Percentiles rank a stretch among this genome's conserved stretches.
These are phyloP conservation scores for Falcaria lacertinaria DNA, from an alignment of 2,888 invertebrate genomes.

Conservation along the genomic window DNA sequence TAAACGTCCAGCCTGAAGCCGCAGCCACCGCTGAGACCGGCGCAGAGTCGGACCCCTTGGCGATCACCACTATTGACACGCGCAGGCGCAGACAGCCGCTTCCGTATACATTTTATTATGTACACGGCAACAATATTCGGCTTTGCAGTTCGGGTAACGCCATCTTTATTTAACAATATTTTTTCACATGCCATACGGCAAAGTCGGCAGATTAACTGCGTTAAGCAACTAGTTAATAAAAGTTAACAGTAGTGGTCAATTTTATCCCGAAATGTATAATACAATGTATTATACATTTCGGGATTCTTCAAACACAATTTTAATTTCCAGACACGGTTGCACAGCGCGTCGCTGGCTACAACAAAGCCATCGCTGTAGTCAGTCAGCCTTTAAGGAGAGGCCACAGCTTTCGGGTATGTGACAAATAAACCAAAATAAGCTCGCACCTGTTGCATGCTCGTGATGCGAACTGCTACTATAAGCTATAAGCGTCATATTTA, in stretches of 20 bases:
- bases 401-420: constrained; percentile 83
- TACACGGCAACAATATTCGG: constrained; percentile 91
- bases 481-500: not conserved
- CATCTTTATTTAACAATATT: too few relatives aligned
- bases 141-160: constrained; percentile 68
- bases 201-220: too few relatives aligned
- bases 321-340: constrained; percentile 77
- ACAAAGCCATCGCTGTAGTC: constrained; percentile 88
- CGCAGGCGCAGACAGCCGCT: too few relatives aligned
- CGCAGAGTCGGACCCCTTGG: too few relatives aligned
- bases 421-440: not conserved
- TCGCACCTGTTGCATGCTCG: not conserved
- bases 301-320: not conserved
- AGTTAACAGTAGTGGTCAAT: too few relatives aligned
- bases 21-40: too few relatives aligned
- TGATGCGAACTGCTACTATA: not conserved
- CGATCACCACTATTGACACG: too few relatives aligned
- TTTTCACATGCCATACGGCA: too few relatives aligned
- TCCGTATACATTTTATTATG: constrained; percentile 87
- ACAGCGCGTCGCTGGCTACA: constrained; percentile 88
- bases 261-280: not conserved
- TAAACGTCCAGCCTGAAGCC: too few relatives aligned
- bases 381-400: constrained; percentile 83
- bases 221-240: too few relatives aligned
- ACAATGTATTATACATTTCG: constrained; percentile 4